These are phyloP conservation scores for Poeciliopsis presidionis DNA, from an alignment of 2,797 vertebrate genomes.

Conservation along the genomic window DNA sequence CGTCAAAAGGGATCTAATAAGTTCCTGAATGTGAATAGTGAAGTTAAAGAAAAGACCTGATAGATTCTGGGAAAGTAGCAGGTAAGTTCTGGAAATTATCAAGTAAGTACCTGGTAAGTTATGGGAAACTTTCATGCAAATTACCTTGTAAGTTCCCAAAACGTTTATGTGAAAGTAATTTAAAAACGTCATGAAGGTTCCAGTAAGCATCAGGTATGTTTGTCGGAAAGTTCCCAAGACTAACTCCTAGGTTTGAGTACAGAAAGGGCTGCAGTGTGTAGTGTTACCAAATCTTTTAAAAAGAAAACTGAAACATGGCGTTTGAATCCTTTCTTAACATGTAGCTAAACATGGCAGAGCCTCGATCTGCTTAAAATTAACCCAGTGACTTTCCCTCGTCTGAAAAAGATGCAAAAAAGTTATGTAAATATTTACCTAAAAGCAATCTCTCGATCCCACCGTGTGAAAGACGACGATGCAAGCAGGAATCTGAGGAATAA, in stretches of 20 bases:
- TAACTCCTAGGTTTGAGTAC: neutral
- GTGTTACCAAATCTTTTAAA: constrained; percentile 3
- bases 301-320: neutral
- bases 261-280: neutral
- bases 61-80: neutral
- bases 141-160: neutral
- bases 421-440: constrained; percentile 63
- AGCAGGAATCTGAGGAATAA: constrained; percentile 33
- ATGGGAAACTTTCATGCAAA: neutral
- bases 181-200: neutral
- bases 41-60: neutral
- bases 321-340: constrained; percentile 18
- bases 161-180: neutral
- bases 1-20: neutral
- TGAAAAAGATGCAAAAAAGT: constrained; percentile 66
- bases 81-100: neutral
- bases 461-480: constrained; percentile 27
- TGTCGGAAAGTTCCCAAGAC: neutral
- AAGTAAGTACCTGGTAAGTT: neutral
- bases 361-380: constrained; percentile 15
- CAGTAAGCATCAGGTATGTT: neutral
- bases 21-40: neutral
- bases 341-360: constrained; percentile 6
- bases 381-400: constrained; percentile 40
- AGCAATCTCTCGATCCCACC: constrained; percentile 30